Conservation (phyloP, 2,113 vertebrate species). For the Pristiophorus japonicus region DNA sequence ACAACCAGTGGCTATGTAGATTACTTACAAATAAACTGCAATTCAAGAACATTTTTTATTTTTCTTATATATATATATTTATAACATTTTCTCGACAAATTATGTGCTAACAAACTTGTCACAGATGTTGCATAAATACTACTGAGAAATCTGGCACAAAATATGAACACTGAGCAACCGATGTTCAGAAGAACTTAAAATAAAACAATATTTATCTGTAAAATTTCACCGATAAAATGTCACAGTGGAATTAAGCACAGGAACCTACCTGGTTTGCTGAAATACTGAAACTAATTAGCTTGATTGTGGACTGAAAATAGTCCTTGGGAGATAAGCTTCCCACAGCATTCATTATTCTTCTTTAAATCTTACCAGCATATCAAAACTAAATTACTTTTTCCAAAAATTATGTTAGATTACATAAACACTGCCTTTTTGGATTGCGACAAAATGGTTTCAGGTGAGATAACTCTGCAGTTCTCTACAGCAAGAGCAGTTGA, state of each 20-base stretch:
- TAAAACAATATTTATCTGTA: neutral
- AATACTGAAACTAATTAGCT: neutral
- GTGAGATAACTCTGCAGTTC: neutral
- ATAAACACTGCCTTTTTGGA: neutral
- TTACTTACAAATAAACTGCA: constrained; percentile 4
- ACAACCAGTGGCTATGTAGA: neutral
- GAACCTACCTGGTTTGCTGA: neutral
- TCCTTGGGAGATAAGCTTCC: neutral
- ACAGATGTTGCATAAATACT: neutral
- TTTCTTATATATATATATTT: constrained; percentile 13
- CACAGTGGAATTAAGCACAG: neutral
- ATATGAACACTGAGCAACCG: too few species aligned
- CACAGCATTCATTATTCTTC: neutral
- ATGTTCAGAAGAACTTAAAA: neutral
- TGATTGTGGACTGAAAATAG: neutral
- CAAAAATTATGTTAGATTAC: neutral
- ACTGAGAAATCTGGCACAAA: neutral
- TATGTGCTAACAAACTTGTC: neutral
- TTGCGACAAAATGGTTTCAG: neutral
- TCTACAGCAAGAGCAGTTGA: neutral
- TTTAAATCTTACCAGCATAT: neutral
- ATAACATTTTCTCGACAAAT: neutral
- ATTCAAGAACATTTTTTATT: constrained; percentile 9
- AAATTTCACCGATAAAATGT: neutral
- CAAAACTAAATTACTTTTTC: neutral